Evolutionary conservation across 2,797 vertebrate genomes (phyloP).

Genomic region (Pipistrellus pygmaeus): DNA sequence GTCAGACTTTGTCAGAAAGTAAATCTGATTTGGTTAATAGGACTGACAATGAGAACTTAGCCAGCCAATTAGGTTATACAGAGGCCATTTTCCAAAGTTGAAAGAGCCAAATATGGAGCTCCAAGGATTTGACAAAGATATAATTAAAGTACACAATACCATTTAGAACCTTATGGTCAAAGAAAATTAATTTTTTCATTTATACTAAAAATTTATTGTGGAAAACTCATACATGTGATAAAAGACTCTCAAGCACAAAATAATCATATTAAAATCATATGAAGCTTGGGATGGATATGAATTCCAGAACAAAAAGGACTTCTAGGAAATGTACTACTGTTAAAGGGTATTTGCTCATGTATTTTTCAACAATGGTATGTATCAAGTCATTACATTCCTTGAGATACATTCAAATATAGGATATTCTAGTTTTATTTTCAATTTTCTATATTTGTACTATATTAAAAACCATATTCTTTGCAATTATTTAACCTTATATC

Average conservation of each 20-base stretch:
- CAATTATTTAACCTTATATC: conserved; percentile 45
- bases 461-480: conserved; percentile 58
- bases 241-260: conserved; percentile 40
- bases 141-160: conserved; percentile 10
- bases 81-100: conserved; percentile 26
- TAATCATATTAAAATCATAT: conserved; percentile 38
- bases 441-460: conserved; percentile 32
- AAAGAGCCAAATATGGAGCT: conserved; percentile 43
- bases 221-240: not conserved
- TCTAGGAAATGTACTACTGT: conserved; percentile 4
- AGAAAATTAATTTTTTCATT: conserved; percentile 32
- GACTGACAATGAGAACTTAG: conserved; percentile 20
- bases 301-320: conserved; percentile 50
- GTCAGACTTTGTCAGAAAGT: conserved; percentile 44
- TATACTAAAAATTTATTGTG: not conserved
- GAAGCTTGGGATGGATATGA: not conserved
- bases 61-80: not conserved
- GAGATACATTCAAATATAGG: conserved; percentile 29
- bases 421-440: conserved; percentile 34
- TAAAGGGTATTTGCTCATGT: not conserved
- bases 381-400: conserved; percentile 46
- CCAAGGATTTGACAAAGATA: conserved; percentile 52
- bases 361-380: not conserved
- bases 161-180: conserved; percentile 48
- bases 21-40: not conserved